Conservation (phyloP, 2,888 invertebrate species). For the Ornithoptera priamus region DNA sequence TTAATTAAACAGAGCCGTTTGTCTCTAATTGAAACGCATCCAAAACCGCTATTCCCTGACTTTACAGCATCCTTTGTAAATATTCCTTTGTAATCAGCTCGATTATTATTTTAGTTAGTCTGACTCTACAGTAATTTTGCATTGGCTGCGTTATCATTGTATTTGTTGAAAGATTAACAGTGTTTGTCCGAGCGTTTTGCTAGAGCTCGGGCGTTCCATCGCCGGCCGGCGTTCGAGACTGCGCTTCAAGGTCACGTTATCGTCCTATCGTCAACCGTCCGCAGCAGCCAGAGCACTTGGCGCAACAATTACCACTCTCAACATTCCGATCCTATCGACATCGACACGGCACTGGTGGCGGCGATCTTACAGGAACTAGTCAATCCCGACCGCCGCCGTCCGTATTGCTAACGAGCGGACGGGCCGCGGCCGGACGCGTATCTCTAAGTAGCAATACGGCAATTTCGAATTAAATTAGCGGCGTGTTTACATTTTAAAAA, state of each 20-base stretch:
- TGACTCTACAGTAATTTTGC: constrained; percentile 33
- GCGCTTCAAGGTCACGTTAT: constrained; percentile 76
- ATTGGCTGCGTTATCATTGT: constrained; percentile 54
- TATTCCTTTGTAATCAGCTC: constrained; percentile 26
- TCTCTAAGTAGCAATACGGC: constrained; percentile 60
- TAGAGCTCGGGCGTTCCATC: constrained; percentile 63
- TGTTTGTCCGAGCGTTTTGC: constrained; percentile 74
- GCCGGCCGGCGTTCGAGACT: constrained; percentile 74
- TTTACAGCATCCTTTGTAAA: constrained; percentile 40
- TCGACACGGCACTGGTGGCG: constrained; percentile 50
- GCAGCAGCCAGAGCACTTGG: constrained; percentile 35
- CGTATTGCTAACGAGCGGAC: constrained; percentile 64
- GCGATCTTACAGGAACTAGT: constrained; percentile 71
- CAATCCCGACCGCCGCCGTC: constrained; percentile 69
- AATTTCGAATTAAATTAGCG: constrained; percentile 71
- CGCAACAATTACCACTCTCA: constrained; percentile 35
- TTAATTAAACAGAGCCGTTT: constrained; percentile 53
- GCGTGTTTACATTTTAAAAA: constrained; percentile 78
- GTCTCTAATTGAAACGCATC: constrained; percentile 71
- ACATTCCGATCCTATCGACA: constrained; percentile 42
- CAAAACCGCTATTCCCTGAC: constrained; percentile 48
- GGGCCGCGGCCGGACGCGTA: constrained; percentile 56
- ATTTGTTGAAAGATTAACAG: constrained; percentile 60
- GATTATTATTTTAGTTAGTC: constrained; percentile 25
- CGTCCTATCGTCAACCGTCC: constrained; percentile 69